These are phyloP conservation scores for Synergus japonicus DNA, from an alignment of 2,888 invertebrate genomes.

Conservation along the genomic window DNA sequence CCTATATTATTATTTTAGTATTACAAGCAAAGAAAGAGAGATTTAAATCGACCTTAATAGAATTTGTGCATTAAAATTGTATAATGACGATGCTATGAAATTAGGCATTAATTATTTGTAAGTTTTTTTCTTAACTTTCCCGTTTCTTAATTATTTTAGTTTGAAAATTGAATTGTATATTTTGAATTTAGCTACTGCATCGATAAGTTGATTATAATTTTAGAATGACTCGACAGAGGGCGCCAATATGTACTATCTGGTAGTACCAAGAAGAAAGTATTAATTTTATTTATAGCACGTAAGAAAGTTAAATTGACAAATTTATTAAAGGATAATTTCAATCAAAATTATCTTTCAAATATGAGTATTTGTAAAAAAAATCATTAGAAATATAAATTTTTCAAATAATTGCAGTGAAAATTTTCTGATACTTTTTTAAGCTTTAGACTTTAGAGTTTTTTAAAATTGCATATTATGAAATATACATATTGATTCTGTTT, in stretches of 20 bases:
- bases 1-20: constrained; percentile 57
- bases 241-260: not conserved
- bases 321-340: not conserved
- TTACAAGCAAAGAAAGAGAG: constrained; percentile 52
- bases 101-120: constrained; percentile 37
- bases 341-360: too few species aligned
- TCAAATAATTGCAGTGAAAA: not conserved
- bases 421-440: not conserved
- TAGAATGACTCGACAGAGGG: not conserved
- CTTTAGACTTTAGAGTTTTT: too few species aligned
- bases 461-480: too few species aligned
- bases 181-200: not conserved
- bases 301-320: not conserved
- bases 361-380: not conserved
- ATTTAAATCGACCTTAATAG: constrained; percentile 61
- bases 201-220: not conserved
- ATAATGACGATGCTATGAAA: constrained; percentile 65
- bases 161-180: not conserved
- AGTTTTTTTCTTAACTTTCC: not conserved
- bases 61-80: constrained; percentile 69
- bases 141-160: not conserved
- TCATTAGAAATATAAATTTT: not conserved
- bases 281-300: not conserved
- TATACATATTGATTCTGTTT: too few species aligned
- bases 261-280: not conserved